Base-by-base conservation (phyloP, 2,113 vertebrate species). In the Halichoerus grypus region DNA sequence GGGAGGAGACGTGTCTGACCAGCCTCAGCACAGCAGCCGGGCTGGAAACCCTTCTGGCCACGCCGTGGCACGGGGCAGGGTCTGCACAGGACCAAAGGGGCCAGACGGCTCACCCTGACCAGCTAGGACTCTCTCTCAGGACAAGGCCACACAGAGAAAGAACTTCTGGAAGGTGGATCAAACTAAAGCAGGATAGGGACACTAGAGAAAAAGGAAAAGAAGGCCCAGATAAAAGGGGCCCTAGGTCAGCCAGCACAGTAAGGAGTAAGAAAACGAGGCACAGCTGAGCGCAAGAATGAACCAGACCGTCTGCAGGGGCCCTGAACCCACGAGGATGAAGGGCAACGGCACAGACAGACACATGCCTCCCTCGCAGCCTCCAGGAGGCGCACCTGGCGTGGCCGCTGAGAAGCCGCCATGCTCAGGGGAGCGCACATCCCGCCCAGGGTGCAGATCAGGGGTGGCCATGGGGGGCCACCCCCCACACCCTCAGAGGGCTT, bases 81-180 rank as follows among this genome's bases (percentile, higher is more conserved):
- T 31, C 57, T 42, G 81, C 81, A 21, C 0, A 12, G 18, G 36
- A 61, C n/a, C 3, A 14, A 21, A 31, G 6, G 7, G 24, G 24
- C 39, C 4, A 0, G 21, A 46, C 4, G 6, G 72, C 72, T 46
- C 42, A 16, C 14, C 4, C 24, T 6, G 26, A 2, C 16, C 42
- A 16, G 7, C 42, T 9, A 28, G 74, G 74, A 31, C 74, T 31
- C 24, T 69, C 65, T 24, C 39, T 28, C 22, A 10, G 39, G 82
- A 61, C 31, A 31, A 63, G 82, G 39, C 39, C 39, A 33, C 26
- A 3, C 15, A 0, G 26, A 63, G 9, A 84, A 21, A 14, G 8
- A 31, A 13, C 26, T 63, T 84, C 39, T 46, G 16, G 16, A 61
- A 46, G 28, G 31, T 46, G 39, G 57, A 19, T 19, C 15, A 31